These are phyloP conservation scores for Aurelia sp. DNA, from an alignment of 30 jellyfish, hydroid and myxozoan genomes.

Conservation along the genomic window DNA sequence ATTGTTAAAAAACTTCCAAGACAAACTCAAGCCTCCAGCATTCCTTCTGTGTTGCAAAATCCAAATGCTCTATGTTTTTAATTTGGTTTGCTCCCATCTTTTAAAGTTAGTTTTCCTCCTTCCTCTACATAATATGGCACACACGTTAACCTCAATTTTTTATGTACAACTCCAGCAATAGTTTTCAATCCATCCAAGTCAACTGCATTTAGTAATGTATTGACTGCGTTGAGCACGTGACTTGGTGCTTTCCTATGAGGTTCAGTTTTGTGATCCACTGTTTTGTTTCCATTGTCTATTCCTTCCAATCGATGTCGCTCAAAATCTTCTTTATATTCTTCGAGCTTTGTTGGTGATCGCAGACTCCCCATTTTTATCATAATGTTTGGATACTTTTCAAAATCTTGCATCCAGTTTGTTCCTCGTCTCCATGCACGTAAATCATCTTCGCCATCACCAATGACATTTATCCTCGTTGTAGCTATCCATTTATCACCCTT, in stretches of 20 bases:
- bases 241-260: slow-evolving; percentile 69
- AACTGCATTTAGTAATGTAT: slow-evolving; percentile 71
- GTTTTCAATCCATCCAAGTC: slow-evolving; percentile 67
- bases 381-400: slow-evolving; percentile 41
- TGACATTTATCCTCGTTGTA: slow-evolving; percentile 86
- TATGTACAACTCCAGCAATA: slow-evolving; percentile 89
- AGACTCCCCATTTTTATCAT: slow-evolving; percentile 75
- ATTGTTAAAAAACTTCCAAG: no score
- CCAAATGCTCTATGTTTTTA: neutral
- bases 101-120: slow-evolving; percentile 26
- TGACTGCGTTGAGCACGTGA: slow-evolving; percentile 88
- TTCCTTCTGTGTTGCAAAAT: neutral
- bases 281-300: slow-evolving; percentile 44
- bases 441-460: slow-evolving; percentile 94
- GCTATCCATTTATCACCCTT: slow-evolving; percentile 96
- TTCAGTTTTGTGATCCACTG: slow-evolving; percentile 29
- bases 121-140: slow-evolving; percentile 65
- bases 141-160: slow-evolving; percentile 82
- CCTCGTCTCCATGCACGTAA: slow-evolving; percentile 99
- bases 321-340: slow-evolving; percentile 83
- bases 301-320: slow-evolving; percentile 49
- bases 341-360: slow-evolving; percentile 45
- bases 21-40: no score
- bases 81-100: slow-evolving; percentile 46
- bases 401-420: slow-evolving; percentile 71